Evolutionary conservation across 1,140 invertebrate genomes (phyloP), one percentile per base, ranked within the genome.

Genomic region (Caerostris extrusa): DNA sequence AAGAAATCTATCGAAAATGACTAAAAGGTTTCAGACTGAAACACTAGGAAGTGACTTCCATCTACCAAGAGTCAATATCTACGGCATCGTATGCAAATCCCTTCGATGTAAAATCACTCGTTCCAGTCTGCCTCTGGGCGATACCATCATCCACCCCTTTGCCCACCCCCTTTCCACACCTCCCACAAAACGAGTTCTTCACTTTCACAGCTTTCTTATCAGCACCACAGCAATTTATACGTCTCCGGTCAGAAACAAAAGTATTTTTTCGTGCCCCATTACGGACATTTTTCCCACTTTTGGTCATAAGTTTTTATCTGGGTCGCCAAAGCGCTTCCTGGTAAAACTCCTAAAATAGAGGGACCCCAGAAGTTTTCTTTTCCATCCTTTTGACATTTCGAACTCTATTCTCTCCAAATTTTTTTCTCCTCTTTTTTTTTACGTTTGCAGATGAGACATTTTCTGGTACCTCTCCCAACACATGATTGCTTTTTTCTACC

Each of bases 261-360:
- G 88, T 90, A 64, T 90, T 90, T 90, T 90, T 90, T 90, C 88
- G 88, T 90, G 88, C 88, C 88, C 88, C 88, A 90, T 90, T 90
- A 90, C 61, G 88, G 67, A 57, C 53, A 90, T n/a, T 71, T 90
- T 71, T 53, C 85, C 88, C 67, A 55, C 88, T n/a, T 90, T 71
- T 58, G 88, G 88, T 90, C 88, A 90, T 90, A 90, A 90, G 88
- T 90, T 90, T 90, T 90, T 90, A 90, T 90, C 88, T 90, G 55
- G 61, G 88, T 90, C 14, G 86, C n/a, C n/a, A n/a, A n/a, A n/a
- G n/a, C n/a, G n/a, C n/a, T n/a, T n/a, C n/a, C n/a, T n/a, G n/a
- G n/a, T n/a, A n/a, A n/a, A n/a, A n/a, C n/a, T n/a, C n/a, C n/a
- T n/a, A n/a, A n/a, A n/a, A n/a, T n/a, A n/a, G n/a, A n/a, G n/a